Conservation (phyloP, 2,113 vertebrate genomes). For the Pseudorhombus dupliciocellatus region DNA sequence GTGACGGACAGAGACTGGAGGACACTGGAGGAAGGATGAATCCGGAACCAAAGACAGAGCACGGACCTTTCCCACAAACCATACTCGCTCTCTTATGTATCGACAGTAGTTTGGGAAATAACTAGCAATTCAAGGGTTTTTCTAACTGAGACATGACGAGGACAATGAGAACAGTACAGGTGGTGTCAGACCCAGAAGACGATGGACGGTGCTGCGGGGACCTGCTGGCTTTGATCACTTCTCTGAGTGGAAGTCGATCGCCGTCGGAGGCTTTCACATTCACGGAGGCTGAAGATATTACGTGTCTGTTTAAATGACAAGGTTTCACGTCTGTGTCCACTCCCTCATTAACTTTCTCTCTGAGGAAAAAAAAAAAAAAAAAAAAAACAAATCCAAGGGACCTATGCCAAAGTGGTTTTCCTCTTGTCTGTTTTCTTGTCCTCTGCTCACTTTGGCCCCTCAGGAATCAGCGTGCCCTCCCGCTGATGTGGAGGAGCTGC, state of each 20-base stretch:
- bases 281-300: slow-evolving; percentile 48
- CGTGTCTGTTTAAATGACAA: slow-evolving; percentile 61
- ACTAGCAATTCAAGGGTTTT: slow-evolving; percentile 20
- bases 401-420: slow-evolving; percentile 71
- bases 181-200: slow-evolving; percentile 18
- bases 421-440: slow-evolving; percentile 39
- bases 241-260: slow-evolving; percentile 20
- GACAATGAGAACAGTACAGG: slow-evolving; percentile 15
- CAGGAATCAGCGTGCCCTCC: slow-evolving; percentile 65
- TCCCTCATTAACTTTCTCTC: neutral
- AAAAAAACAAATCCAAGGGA: slow-evolving; percentile 46
- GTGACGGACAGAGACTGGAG: slow-evolving; percentile 1
- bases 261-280: slow-evolving; percentile 59
- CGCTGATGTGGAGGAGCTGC: slow-evolving; percentile 15
- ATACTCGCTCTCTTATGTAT: slow-evolving; percentile 19
- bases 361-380: neutral
- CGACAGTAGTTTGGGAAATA: slow-evolving; percentile 29
- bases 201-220: slow-evolving; percentile 28
- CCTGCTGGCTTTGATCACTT: slow-evolving; percentile 58
- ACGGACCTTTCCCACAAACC: slow-evolving; percentile 39
- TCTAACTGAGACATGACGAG: slow-evolving; percentile 5
- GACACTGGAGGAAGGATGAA: slow-evolving; percentile 29
- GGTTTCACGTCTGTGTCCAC: slow-evolving; percentile 42
- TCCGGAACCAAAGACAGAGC: slow-evolving; percentile 79
- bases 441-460: slow-evolving; percentile 68